These are phyloP conservation scores for Mesoclemmys tuberculata DNA, from an alignment of 2,113 vertebrate species.

Conservation along the genomic window DNA sequence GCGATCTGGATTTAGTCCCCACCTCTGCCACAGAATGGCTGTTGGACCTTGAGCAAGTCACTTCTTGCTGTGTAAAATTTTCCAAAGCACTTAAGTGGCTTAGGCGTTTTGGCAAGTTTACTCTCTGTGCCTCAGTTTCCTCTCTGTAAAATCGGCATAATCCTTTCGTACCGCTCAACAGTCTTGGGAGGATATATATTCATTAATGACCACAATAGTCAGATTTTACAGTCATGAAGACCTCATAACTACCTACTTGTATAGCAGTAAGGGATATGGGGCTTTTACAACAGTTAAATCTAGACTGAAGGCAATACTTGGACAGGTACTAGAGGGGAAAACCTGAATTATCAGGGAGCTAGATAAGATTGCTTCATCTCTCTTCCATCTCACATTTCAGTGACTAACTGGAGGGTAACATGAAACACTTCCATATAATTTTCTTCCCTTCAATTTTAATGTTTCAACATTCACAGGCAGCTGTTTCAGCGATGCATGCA, in stretches of 20 bases:
- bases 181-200: background rate
- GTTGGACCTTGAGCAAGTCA: slow-evolving; percentile 2
- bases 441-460: background rate
- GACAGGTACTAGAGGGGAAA: background rate
- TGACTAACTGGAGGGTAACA: background rate
- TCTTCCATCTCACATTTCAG: slow-evolving; percentile 38
- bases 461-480: background rate
- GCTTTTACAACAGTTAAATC: rapidly evolving
- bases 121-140: background rate
- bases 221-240: background rate
- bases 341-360: slow-evolving; percentile 50
- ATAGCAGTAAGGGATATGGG: background rate
- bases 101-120: background rate
- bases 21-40: slow-evolving; percentile 18
- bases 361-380: slow-evolving; percentile 43
- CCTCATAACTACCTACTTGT: background rate
- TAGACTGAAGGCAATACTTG: background rate
- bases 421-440: background rate
- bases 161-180: background rate
- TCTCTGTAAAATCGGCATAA: background rate
- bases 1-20: background rate
- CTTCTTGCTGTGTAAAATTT: background rate
- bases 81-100: slow-evolving; percentile 24
- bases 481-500: background rate
- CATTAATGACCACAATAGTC: background rate